Evolutionary conservation across 2,888 invertebrate genomes (phyloP).

Genomic region (Microctonus aethiopoides): DNA sequence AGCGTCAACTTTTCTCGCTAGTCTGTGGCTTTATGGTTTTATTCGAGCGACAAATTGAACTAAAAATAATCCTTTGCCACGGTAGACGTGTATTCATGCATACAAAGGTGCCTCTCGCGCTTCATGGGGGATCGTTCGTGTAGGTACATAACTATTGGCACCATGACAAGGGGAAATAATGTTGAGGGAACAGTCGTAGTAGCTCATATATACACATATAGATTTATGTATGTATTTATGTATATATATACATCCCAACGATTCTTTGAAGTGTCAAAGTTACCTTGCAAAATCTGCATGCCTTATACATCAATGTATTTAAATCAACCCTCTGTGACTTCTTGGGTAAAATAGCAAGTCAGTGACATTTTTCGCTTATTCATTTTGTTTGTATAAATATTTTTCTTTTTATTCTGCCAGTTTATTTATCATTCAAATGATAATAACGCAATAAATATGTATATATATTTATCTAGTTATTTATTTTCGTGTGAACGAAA

Average conservation of each 20-base stretch:
- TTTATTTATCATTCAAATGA: background rate
- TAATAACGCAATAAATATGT: background rate
- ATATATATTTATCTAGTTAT: no score
- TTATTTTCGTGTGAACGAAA: no score
- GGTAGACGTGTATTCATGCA: conserved; percentile 57
- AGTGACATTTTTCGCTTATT: background rate
- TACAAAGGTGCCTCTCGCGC: conserved; percentile 43
- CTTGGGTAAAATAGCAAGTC: background rate
- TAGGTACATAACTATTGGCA: conserved; percentile 6
- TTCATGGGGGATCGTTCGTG: conserved; percentile 26
- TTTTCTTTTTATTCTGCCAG: background rate
- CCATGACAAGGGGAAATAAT: conserved; percentile 12
- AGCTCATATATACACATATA: conserved; percentile 5
- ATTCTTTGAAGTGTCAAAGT: conserved; percentile 33
- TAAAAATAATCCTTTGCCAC: conserved; percentile 65
- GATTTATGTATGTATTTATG: background rate
- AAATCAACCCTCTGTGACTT: conserved; percentile 16
- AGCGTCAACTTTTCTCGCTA: conserved; percentile 5
- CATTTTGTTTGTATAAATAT: background rate
- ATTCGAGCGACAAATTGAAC: conserved; percentile 64
- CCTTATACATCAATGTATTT: conserved; percentile 12
- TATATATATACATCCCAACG: conserved; percentile 17
- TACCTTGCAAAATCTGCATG: conserved; percentile 25
- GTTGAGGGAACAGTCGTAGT: conserved; percentile 22
- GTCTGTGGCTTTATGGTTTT: conserved; percentile 55